These are phyloP conservation scores for Saccostrea glomerata DNA, from an alignment of 1,140 invertebrate genomes.

Conservation along the genomic window DNA sequence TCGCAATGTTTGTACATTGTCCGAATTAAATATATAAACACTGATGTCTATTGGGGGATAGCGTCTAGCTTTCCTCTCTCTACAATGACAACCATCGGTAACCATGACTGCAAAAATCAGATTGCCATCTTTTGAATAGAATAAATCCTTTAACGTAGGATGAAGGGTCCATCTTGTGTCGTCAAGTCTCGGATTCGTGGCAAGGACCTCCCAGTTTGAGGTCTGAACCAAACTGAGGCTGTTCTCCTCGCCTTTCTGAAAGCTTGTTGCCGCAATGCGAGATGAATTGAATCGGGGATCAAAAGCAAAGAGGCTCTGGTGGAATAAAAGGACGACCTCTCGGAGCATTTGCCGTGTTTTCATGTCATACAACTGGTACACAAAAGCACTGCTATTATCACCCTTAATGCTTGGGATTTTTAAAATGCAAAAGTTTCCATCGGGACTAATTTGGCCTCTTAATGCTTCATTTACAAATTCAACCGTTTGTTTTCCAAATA, in stretches of 20 bases:
- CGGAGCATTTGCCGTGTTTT: constrained; percentile 69
- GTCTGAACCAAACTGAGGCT: constrained; percentile 73
- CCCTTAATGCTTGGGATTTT: constrained; percentile 71
- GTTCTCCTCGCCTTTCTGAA: constrained; percentile 72
- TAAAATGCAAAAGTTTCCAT: constrained; percentile 75
- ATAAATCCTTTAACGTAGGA: constrained; percentile 73
- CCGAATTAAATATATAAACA: constrained; percentile 76
- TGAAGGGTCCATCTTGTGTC: constrained; percentile 71
- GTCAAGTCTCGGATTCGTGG: constrained; percentile 72
- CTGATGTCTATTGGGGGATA: constrained; percentile 73
- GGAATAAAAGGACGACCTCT: constrained; percentile 69
- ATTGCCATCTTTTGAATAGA: constrained; percentile 75
- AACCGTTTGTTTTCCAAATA: constrained; percentile 76
- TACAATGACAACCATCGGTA: constrained; percentile 74
- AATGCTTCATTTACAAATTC: constrained; percentile 77
- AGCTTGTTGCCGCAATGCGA: constrained; percentile 77
- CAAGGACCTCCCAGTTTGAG: constrained; percentile 71
- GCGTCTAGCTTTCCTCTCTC: constrained; percentile 73
- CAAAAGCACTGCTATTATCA: constrained; percentile 64
- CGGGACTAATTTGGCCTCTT: constrained; percentile 77
- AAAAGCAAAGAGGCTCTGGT: constrained; percentile 75
- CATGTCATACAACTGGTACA: constrained; percentile 74
- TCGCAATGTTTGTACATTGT: constrained; percentile 75
- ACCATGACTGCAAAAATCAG: constrained; percentile 76
- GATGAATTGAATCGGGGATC: constrained; percentile 75